Conservation (phyloP, 2,888 invertebrate genomes). For the Mechanitis mazaeus region DNA sequence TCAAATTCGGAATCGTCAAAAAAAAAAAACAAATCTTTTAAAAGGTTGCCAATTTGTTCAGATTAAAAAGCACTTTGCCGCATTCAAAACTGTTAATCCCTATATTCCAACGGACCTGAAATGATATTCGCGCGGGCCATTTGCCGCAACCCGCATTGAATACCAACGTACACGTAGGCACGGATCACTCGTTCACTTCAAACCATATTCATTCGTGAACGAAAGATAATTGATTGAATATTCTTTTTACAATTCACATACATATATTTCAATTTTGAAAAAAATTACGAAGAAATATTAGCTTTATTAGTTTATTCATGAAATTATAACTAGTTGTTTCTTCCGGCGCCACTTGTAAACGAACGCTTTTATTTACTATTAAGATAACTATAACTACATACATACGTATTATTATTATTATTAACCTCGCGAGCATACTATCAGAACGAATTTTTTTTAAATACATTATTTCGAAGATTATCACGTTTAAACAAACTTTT, state of each 20-base stretch:
- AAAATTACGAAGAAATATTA: too few species aligned
- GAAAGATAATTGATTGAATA: background rate
- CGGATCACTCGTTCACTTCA: slow-evolving; percentile 1
- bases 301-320: too few species aligned
- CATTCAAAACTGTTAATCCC: slow-evolving; percentile 4
- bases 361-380: too few species aligned
- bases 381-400: too few species aligned
- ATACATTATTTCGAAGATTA: too few species aligned
- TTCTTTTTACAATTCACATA: background rate
- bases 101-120: background rate
- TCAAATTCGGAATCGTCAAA: background rate
- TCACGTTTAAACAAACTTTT: too few species aligned
- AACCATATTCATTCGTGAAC: background rate
- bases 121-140: slow-evolving; percentile 2
- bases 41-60: slow-evolving; percentile 3
- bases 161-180: background rate
- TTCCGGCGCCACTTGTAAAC: too few species aligned
- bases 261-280: too few species aligned
- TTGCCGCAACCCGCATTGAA: background rate
- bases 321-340: too few species aligned
- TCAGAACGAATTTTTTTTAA: too few species aligned
- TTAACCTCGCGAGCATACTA: too few species aligned
- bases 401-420: too few species aligned
- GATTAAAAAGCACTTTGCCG: background rate
- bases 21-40: background rate